Conservation (phyloP, 2,113 vertebrate genomes). For the Nothoprocta pentlandii region DNA sequence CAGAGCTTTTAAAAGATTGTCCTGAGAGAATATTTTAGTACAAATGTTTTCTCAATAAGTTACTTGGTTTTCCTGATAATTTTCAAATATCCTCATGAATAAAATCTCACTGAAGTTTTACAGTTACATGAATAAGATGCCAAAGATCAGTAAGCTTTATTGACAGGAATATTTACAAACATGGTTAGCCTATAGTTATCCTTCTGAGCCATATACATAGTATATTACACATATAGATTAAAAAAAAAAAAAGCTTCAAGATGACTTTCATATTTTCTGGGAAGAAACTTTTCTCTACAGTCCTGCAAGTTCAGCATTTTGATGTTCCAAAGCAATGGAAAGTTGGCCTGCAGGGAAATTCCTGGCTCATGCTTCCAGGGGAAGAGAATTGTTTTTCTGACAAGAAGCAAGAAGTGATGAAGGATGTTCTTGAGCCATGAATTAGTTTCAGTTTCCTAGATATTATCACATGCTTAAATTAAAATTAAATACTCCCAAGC, state of each 20-base stretch:
- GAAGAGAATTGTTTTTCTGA: constrained; percentile 69
- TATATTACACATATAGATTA: background rate
- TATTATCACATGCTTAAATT: constrained; percentile 20
- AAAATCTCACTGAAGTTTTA: background rate
- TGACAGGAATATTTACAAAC: background rate
- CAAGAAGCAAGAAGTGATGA: constrained; percentile 65
- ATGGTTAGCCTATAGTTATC: background rate
- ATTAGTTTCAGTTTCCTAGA: constrained; percentile 41
- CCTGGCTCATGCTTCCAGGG: constrained; percentile 46
- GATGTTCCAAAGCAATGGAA: constrained; percentile 38
- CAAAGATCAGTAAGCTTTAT: background rate
- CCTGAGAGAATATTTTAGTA: background rate
- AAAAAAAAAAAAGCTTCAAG: background rate
- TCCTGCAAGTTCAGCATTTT: constrained; percentile 40
- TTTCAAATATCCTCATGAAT: background rate
- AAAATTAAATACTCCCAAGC: constrained; percentile 29
- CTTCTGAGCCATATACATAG: background rate
- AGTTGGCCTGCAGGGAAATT: constrained; percentile 60
- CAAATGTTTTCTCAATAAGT: background rate
- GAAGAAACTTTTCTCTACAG: constrained; percentile 15
- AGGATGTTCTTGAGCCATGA: constrained; percentile 50
- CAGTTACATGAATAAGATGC: background rate
- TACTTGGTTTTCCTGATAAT: background rate
- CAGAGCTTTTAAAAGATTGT: background rate
- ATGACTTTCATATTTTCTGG: constrained; percentile 34